Percentiles rank a stretch among this genome's conserved stretches.
Conservation (phyloP, 2,888 invertebrate genomes). For the Tuberolachnus salignus region DNA sequence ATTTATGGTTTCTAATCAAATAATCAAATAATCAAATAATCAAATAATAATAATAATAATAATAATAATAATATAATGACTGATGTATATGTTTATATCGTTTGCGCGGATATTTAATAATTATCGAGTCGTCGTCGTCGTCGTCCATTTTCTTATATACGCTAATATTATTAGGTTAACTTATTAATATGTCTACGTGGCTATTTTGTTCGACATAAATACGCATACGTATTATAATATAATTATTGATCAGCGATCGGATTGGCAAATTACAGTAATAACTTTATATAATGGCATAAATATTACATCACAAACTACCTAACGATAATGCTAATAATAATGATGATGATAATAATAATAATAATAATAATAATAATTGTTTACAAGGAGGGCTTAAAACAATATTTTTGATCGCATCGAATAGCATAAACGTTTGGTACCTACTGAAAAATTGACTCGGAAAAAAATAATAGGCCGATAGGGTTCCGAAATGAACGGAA, state of each 20-base stretch:
- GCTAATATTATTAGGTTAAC: slow-evolving; percentile 26
- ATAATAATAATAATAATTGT: slow-evolving; percentile 32
- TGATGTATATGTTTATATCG: neutral
- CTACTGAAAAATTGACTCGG: slow-evolving; percentile 31
- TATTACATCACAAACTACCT: slow-evolving; percentile 53
- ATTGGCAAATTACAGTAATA: slow-evolving; percentile 44
- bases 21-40: slow-evolving; percentile 20
- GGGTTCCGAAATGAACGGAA: neutral
- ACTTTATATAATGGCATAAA: slow-evolving; percentile 51
- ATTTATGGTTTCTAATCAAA: slow-evolving; percentile 21
- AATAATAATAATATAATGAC: slow-evolving; percentile 51
- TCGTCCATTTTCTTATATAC: slow-evolving; percentile 25
- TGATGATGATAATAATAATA: slow-evolving; percentile 22
- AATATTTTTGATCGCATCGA: slow-evolving; percentile 52
- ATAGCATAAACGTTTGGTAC: slow-evolving; percentile 53
- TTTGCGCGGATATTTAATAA: slow-evolving; percentile 2
- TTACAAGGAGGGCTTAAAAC: slow-evolving; percentile 33
- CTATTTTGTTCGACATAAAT: neutral
- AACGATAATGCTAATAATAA: slow-evolving; percentile 25
- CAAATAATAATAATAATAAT: slow-evolving; percentile 33
- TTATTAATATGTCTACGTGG: slow-evolving; percentile 12
- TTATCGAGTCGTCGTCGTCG: slow-evolving; percentile 1
- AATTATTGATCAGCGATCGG: slow-evolving; percentile 28
- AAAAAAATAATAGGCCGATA: neutral
- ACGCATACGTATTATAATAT: slow-evolving; percentile 26